Evolutionary conservation across 2,797 vertebrate genomes (phyloP), one percentile per base, ranked within the genome.

Genomic region (Argentina silus): DNA sequence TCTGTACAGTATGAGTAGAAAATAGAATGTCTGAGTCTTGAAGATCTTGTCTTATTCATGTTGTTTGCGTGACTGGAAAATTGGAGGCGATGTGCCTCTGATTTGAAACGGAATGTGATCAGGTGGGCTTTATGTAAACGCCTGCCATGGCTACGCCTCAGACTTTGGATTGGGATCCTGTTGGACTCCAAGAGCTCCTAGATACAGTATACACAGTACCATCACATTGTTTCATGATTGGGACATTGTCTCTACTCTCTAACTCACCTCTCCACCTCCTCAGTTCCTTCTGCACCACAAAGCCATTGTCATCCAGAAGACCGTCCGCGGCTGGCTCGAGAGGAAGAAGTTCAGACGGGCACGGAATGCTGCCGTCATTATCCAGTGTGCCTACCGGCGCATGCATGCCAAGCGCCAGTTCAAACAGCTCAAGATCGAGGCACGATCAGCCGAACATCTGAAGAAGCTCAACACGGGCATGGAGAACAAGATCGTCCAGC

Each of bases 401-500:
- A 77, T 93, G 78, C 90, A 73, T 0, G 98, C 98, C 64, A 93
- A 78, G 17, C 89, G 87, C 0, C 89, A 92, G 73, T 87, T 98
- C 15, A 93, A 96, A 79, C 93, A 93, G 1, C 95, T 97, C 55
- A 97, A 94, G 93, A 96, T 97, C 0, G 97, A 98, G 42, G 97
- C 97, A 0, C 92, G 95, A 17, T 96, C 97, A 0, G 95, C 91
- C 0, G 67, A 97, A 70, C 96, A 95, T 78, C 92, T 97, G 61
- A 98, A 96, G 89, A 96, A 96, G 6, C 96, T 99, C 85, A 98
- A 97, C 42, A 89, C 94, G 0, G 98, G 98, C 70, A 98, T 99
- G 98, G 98, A 99, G 93, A 99, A 98, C 88, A 99, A 99, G 86
- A 97, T 99, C 15, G 95, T 99, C 0, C 97, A 99, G 85, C 94